These are phyloP conservation scores for Platichthys flesus DNA, from an alignment of 2,113 vertebrate species.

Conservation along the genomic window DNA sequence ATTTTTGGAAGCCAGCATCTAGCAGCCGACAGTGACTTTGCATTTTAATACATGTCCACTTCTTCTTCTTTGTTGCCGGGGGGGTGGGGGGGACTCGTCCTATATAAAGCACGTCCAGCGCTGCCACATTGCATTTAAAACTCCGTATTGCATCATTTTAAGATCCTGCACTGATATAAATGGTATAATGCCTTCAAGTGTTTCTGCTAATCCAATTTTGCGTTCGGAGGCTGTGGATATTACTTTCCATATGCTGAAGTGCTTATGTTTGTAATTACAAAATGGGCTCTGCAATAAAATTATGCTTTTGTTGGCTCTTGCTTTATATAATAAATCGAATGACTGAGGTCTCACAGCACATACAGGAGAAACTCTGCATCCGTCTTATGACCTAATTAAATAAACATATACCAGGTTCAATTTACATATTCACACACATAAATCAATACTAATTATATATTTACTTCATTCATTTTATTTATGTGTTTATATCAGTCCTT, in stretches of 20 bases:
- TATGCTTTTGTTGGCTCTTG: slow-evolving; percentile 12
- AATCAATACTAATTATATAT: slow-evolving; percentile 3
- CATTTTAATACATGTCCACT: neutral
- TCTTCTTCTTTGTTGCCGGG: neutral
- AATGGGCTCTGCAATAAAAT: slow-evolving; percentile 18
- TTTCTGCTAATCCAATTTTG: slow-evolving; percentile 31
- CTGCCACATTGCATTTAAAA: slow-evolving; percentile 21
- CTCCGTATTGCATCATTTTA: slow-evolving; percentile 11
- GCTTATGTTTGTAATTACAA: slow-evolving; percentile 21
- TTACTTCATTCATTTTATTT: neutral
- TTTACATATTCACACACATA: neutral
- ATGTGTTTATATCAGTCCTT: neutral
- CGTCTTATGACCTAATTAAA: neutral
- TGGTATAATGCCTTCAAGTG: slow-evolving; percentile 27
- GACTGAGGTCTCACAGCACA: neutral
- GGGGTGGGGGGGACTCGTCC: neutral
- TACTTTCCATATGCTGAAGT: slow-evolving; percentile 5
- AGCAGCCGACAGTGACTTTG: neutral
- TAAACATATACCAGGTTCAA: neutral
- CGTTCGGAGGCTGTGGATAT: slow-evolving; percentile 13
- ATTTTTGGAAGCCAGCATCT: neutral
- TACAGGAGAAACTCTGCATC: slow-evolving; percentile 1
- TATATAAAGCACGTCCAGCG: neutral
- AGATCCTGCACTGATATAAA: slow-evolving; percentile 29
- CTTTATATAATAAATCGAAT: slow-evolving; percentile 31